Conservation (phyloP, 2,797 vertebrate genomes). For the Orestias chungarensis region DNA sequence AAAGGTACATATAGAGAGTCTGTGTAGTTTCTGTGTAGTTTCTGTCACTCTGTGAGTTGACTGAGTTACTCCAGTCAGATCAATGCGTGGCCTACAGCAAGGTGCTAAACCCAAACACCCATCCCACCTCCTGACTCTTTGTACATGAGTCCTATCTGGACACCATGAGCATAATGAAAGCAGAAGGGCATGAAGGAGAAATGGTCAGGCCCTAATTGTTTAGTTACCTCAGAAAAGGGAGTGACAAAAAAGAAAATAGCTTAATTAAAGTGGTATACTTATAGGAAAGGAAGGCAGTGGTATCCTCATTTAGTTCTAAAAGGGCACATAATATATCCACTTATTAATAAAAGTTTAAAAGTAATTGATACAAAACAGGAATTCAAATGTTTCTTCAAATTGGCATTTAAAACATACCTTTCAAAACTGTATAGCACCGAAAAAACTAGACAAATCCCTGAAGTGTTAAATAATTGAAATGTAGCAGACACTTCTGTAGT, state of each 20-base stretch:
- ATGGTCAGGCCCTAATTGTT: conserved; percentile 63
- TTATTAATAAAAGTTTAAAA: not conserved
- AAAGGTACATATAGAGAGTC: conserved; percentile 65
- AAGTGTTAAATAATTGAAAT: not conserved
- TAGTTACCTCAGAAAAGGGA: conserved; percentile 18
- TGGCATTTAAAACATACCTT: not conserved
- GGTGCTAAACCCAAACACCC: conserved; percentile 69
- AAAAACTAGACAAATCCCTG: not conserved
- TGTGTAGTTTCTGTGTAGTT: conserved; percentile 45
- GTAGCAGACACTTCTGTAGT: not conserved
- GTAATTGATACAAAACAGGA: too few species aligned
- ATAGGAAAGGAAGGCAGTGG: not conserved
- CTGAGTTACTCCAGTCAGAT: conserved; percentile 25
- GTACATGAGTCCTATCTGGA: conserved; percentile 48
- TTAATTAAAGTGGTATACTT: not conserved
- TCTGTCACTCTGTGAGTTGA: conserved; percentile 62
- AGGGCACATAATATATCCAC: not conserved
- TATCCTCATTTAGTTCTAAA: not conserved
- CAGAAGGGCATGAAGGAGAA: conserved; percentile 90
- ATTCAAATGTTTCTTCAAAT: not conserved
- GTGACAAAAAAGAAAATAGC: conserved; percentile 16
- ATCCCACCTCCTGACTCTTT: conserved; percentile 22
- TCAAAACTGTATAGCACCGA: not conserved
- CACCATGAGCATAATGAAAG: conserved; percentile 79
- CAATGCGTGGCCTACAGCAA: conserved; percentile 82